Evolutionary conservation across 2,113 vertebrate species (phyloP).

Genomic region (Halcyon malimbica): DNA sequence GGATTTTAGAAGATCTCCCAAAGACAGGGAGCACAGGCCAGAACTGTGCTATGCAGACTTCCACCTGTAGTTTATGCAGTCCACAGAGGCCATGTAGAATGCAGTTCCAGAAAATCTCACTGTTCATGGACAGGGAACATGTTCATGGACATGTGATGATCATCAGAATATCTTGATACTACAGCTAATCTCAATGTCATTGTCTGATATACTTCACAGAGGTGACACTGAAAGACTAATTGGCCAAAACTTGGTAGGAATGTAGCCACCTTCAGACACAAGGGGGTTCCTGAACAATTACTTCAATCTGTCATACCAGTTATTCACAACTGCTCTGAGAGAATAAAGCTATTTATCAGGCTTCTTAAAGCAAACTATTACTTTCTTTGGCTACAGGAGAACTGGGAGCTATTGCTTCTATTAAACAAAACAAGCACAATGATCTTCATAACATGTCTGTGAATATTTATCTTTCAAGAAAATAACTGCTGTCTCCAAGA

Average conservation of each 20-base stretch:
- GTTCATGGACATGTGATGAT: not conserved
- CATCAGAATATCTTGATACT: not conserved
- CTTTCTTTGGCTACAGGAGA: not conserved
- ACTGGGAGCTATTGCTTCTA: not conserved
- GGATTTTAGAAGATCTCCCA: not conserved
- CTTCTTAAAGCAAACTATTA: not conserved
- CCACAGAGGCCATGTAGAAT: not conserved
- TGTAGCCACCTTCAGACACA: not conserved
- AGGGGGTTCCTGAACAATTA: not conserved
- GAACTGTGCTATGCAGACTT: not conserved
- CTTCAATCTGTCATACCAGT: not conserved
- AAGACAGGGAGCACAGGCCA: accelerated
- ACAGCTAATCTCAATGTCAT: not conserved
- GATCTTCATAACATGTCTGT: not conserved
- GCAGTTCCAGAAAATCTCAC: not conserved
- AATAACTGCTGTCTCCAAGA: not conserved
- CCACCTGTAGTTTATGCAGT: not conserved
- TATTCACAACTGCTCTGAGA: not conserved
- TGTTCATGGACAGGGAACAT: not conserved
- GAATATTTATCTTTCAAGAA: not conserved
- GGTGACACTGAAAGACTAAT: not conserved
- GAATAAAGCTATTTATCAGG: not conserved
- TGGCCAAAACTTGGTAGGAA: not conserved
- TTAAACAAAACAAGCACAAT: not conserved
- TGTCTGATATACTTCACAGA: not conserved